Evolutionary conservation across 2,888 invertebrate species (phyloP), one percentile per base, ranked within the genome.

Genomic region (Serrognathus titanus): DNA sequence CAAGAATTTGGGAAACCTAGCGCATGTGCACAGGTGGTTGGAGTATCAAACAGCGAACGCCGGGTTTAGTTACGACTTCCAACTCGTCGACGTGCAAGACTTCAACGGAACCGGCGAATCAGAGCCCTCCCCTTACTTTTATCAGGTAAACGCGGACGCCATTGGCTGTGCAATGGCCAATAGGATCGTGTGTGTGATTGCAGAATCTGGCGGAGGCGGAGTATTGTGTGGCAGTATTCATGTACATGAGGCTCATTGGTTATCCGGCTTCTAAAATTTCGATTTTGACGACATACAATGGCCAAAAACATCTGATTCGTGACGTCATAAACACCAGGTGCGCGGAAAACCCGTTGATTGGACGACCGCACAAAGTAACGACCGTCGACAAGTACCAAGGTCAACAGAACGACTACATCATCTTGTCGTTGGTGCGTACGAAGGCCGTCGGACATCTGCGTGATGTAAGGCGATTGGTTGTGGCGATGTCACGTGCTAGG

Each of bases 341-440:
- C 77, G 93, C 93, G 1, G 89, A 88, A 59, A 99, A 99, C 81
- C 94, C 97, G 0, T 82, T 98, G 51, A 95, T 99, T 66, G 98
- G 98, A 12, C 82, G 88, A 70, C 97, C 97, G 0, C 87, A 91
- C 65, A 97, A 95, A 82, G 89, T 89, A 78, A 92, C 93, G 0
- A 99, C 99, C 0, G 99, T 99, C 12, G 99, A 99, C 80, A 97
- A 98, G 75, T 99, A 97, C 77, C 99, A 99, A 75, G 99, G 99
- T 55, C 99, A 99, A 73, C 99, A 99, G 79, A 99, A 99, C 78
- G 99, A 99, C 79, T 96, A 94, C 71, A 96, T 99, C 58, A 82
- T 99, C 11, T 83, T 99, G 48, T 99, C 98, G 0, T 79, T 99
- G 47, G 99, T 99, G 16, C 85, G 97, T 61, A 98, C 98, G 0